These are phyloP conservation scores for Drosophila paranaensis DNA, from an alignment of 2,888 invertebrate species.

Conservation along the genomic window DNA sequence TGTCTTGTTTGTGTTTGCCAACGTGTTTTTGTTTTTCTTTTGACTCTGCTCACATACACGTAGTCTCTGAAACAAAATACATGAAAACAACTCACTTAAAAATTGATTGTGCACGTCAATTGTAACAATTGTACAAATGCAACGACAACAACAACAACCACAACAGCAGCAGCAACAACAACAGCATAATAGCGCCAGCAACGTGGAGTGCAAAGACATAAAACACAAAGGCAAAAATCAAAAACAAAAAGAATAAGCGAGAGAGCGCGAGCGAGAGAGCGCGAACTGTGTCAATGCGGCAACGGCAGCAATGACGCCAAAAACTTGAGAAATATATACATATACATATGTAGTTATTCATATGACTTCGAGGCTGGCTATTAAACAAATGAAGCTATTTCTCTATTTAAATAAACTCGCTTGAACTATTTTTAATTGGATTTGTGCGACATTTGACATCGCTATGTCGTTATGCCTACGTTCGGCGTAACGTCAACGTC, in stretches of 20 bases:
- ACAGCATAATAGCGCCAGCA: conserved; percentile 51
- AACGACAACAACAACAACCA: conserved; percentile 38
- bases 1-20: conserved; percentile 66
- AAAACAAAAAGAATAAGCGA: conserved; percentile 47
- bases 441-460: conserved; percentile 53
- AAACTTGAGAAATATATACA: conserved; percentile 52
- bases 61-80: conserved; percentile 14
- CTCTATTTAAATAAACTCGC: conserved; percentile 33
- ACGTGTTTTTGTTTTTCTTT: conserved; percentile 55
- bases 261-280: conserved; percentile 70
- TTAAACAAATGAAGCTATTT: conserved; percentile 25
- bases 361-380: conserved; percentile 5
- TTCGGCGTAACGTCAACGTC: conserved; percentile 53
- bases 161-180: conserved; percentile 39
- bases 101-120: conserved; percentile 55
- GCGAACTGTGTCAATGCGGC: conserved; percentile 75
- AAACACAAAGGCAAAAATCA: conserved; percentile 49
- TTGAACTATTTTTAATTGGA: conserved; percentile 66
- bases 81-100: conserved; percentile 35
- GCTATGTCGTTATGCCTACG: conserved; percentile 16
- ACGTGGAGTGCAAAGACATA: conserved; percentile 65
- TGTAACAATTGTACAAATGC: conserved; percentile 45
- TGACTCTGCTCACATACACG: conserved; percentile 15
- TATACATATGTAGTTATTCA: not conserved
- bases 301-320: conserved; percentile 67